Conservation (phyloP, 1,140 invertebrate genomes). For the Bilobella aurantiaca region DNA sequence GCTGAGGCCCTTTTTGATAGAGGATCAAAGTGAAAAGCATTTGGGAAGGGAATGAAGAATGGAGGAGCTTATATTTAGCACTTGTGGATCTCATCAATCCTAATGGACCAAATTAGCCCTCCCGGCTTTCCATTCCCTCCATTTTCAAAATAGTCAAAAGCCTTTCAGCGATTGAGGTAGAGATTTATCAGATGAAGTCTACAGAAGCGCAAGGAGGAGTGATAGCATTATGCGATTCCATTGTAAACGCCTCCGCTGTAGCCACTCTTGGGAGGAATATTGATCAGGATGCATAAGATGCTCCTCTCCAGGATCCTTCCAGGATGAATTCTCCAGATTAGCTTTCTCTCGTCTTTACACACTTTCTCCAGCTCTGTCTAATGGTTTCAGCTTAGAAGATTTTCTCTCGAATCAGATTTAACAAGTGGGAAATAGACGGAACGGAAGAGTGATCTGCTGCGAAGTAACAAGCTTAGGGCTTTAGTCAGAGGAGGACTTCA, state of each 20-base stretch:
- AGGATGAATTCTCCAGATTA: background rate
- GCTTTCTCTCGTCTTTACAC: background rate
- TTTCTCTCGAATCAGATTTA: background rate
- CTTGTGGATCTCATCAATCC: background rate
- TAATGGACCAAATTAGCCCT: too few species aligned
- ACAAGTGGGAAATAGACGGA: background rate
- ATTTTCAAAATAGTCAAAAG: too few species aligned
- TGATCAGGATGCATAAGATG: background rate
- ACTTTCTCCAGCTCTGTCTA: too few species aligned
- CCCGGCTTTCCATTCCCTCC: too few species aligned
- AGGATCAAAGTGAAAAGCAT: background rate
- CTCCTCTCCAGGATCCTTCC: background rate
- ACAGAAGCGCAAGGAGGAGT: background rate
- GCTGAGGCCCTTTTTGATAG: background rate
- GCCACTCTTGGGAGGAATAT: background rate
- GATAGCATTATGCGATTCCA: background rate
- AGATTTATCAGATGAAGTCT: background rate
- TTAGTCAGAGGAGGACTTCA: background rate
- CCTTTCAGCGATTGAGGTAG: too few species aligned
- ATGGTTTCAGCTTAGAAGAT: background rate
- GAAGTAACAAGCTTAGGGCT: background rate
- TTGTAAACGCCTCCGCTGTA: too few species aligned
- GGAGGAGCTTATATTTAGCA: background rate
- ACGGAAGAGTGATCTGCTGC: too few species aligned
- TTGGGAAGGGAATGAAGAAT: background rate